Percentiles rank a stretch among this genome's conserved stretches.
phyloP scores from a whole-genome alignment of 2,888 invertebrate genomes.

The Hipparchia semele region DNA sequence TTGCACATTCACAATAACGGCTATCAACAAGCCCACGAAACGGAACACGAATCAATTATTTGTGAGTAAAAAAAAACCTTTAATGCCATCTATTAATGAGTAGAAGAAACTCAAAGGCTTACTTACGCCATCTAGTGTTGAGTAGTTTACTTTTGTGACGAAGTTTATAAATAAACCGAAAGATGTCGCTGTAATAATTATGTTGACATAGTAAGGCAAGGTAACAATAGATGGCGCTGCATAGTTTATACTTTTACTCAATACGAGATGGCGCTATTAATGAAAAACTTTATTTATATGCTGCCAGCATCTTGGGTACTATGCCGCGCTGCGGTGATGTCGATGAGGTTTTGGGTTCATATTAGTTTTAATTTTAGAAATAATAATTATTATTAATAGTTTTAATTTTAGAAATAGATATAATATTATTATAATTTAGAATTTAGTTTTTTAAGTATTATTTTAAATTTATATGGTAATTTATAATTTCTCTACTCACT shows the following conservation, averaged over 20 bases:
- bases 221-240: constrained; percentile 47
- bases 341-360: too few species aligned
- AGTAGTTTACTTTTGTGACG: constrained; percentile 9
- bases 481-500: too few species aligned
- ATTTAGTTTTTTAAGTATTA: too few species aligned
- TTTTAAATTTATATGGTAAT: too few species aligned
- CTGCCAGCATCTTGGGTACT: too few species aligned
- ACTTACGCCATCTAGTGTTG: background rate
- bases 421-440: too few species aligned
- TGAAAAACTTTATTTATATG: too few species aligned
- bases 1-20: constrained; percentile 73
- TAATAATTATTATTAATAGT: too few species aligned
- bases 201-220: background rate
- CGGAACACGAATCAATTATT: constrained; percentile 37
- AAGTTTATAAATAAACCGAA: background rate
- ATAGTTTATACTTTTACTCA: background rate
- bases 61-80: constrained; percentile 37
- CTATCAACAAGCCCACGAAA: constrained; percentile 44
- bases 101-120: constrained; percentile 22
- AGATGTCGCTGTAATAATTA: constrained; percentile 16
- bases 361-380: too few species aligned
- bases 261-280: constrained; percentile 50
- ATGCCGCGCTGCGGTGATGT: too few species aligned
- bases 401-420: too few species aligned
- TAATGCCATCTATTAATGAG: constrained; percentile 39